phyloP scores from a whole-genome alignment of 2,797 vertebrate genomes.

The Tympanoctomys barrerae region DNA sequence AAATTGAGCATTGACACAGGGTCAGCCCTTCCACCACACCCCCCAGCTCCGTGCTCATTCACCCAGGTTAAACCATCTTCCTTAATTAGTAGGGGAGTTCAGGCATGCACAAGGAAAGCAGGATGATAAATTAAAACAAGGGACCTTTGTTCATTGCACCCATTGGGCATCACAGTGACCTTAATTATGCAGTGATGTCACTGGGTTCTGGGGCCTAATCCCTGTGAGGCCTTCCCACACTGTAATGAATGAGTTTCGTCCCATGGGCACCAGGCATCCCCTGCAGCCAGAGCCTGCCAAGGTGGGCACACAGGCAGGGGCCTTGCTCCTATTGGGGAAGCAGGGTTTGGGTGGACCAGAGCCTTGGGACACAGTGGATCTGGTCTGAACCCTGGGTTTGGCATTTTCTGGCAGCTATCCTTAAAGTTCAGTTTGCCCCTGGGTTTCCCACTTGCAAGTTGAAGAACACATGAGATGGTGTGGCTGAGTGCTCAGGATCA shows the following conservation, averaged over 20 bases:
- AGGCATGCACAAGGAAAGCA: conserved; percentile 37
- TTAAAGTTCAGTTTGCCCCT: not conserved
- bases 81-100: conserved; percentile 65
- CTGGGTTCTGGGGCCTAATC: conserved; percentile 65
- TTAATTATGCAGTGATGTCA: conserved; percentile 70
- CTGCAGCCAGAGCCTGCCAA: not conserved
- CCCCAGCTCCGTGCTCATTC: conserved; percentile 38
- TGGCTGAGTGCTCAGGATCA: not conserved
- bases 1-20: conserved; percentile 56
- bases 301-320: not conserved
- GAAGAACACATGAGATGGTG: fast-evolving
- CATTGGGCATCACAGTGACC: conserved; percentile 64
- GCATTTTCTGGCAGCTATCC: not conserved
- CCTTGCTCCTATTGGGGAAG: not conserved
- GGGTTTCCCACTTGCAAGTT: not conserved
- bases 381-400: not conserved
- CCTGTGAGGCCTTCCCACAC: not conserved
- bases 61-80: conserved; percentile 62
- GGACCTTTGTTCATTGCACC: conserved; percentile 59
- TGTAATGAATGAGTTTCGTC: conserved; percentile 7
- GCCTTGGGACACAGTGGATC: too few relatives aligned
- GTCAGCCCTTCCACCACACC: conserved; percentile 39
- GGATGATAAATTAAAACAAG: conserved; percentile 75
- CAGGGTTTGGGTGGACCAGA: not conserved
- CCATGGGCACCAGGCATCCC: not conserved